Conservation (phyloP, 2,113 vertebrate species). For the Gasterosteus aculeatus region DNA sequence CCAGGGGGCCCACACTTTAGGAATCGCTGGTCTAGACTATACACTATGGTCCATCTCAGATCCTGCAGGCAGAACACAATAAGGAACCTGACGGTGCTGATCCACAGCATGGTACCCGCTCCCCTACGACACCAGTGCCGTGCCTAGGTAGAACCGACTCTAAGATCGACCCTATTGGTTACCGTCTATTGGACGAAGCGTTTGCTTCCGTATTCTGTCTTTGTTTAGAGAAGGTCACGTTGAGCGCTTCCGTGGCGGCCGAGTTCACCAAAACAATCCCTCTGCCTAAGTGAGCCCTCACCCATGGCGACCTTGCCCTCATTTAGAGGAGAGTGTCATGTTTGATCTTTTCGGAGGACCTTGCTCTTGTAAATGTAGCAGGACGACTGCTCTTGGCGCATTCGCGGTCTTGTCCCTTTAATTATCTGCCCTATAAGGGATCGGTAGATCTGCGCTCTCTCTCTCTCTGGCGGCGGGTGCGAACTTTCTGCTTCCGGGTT, state of each 20-base stretch:
- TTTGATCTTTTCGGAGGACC: slow-evolving; percentile 71
- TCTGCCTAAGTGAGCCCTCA: slow-evolving; percentile 21
- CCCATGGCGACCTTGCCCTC: slow-evolving; percentile 30
- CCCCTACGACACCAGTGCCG: background rate
- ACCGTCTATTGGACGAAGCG: background rate
- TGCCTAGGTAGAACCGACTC: background rate
- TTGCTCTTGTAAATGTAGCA: slow-evolving; percentile 21
- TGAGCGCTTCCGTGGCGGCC: background rate
- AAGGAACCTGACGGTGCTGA: no score
- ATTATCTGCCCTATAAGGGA: no score
- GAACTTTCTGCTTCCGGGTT: no score
- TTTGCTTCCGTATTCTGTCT: background rate
- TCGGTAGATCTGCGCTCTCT: no score
- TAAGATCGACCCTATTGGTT: background rate
- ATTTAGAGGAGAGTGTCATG: slow-evolving; percentile 51
- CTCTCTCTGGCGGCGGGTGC: no score
- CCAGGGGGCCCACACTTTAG: no score
- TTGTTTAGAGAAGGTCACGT: slow-evolving; percentile 5
- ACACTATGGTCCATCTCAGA: no score
- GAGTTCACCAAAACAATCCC: slow-evolving; percentile 37
- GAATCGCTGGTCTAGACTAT: no score
- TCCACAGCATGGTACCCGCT: background rate
- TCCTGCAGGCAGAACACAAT: no score
- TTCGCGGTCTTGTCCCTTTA: no score
- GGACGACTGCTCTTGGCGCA: no score